These are phyloP conservation scores for Aepyceros melampus DNA, from an alignment of 2,113 vertebrate species.

Conservation along the genomic window DNA sequence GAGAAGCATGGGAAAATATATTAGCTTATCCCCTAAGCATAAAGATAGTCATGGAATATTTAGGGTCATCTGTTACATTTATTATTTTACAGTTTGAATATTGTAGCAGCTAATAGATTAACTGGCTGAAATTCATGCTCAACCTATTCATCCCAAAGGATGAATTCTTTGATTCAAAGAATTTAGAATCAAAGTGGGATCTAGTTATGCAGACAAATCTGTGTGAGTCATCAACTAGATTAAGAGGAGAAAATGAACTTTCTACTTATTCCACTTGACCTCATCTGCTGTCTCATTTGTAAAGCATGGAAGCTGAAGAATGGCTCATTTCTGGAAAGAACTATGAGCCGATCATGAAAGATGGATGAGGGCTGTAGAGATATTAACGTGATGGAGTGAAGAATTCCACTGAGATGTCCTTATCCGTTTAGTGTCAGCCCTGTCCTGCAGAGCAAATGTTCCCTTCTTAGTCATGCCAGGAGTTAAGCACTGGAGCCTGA, in stretches of 20 bases:
- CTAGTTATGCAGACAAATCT: not conserved
- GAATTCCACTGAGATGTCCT: not conserved
- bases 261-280: not conserved
- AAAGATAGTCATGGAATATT: constrained; percentile 33
- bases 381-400: not conserved
- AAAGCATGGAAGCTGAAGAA: not conserved
- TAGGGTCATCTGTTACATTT: constrained; percentile 3
- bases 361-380: not conserved
- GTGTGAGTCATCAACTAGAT: not conserved
- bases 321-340: not conserved
- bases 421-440: not conserved
- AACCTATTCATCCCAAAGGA: not conserved
- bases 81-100: not conserved
- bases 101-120: constrained; percentile 21
- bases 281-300: not conserved
- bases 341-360: not conserved
- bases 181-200: not conserved
- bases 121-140: constrained; percentile 12
- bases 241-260: not conserved
- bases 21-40: not conserved
- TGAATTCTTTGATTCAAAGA: not conserved
- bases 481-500: not conserved
- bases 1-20: not conserved
- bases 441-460: not conserved
- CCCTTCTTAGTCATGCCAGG: not conserved